Conservation (phyloP, 2,797 vertebrate species). For the Etheostoma nigrum region DNA sequence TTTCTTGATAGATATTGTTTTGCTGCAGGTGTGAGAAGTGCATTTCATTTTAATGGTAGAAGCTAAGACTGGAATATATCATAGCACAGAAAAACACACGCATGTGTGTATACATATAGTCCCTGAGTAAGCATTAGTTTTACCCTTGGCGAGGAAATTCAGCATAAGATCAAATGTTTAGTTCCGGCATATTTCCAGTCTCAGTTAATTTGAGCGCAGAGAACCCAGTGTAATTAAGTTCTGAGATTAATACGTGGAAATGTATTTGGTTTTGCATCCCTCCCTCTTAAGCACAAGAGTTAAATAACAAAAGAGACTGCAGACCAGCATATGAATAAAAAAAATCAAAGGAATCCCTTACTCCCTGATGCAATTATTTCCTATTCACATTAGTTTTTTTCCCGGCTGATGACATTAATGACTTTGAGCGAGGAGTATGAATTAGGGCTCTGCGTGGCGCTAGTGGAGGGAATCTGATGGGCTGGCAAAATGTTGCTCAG, state of each 20-base stretch:
- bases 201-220: slow-evolving; percentile 82
- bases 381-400: slow-evolving; percentile 88
- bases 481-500: slow-evolving; percentile 12
- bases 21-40: neutral
- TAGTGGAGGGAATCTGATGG: slow-evolving; percentile 61
- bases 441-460: slow-evolving; percentile 78
- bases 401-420: slow-evolving; percentile 91
- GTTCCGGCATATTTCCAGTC: slow-evolving; percentile 84
- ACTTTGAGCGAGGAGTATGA: slow-evolving; percentile 88
- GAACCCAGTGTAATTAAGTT: slow-evolving; percentile 85
- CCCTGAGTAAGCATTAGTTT: slow-evolving; percentile 46
- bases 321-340: slow-evolving; percentile 85
- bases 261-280: slow-evolving; percentile 79
- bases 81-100: neutral
- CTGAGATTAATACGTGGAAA: slow-evolving; percentile 85
- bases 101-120: slow-evolving; percentile 5
- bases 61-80: slow-evolving; percentile 14
- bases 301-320: slow-evolving; percentile 81
- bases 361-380: slow-evolving; percentile 95
- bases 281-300: slow-evolving; percentile 80
- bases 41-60: slow-evolving; percentile 23
- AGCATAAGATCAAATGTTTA: slow-evolving; percentile 81
- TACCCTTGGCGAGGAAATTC: slow-evolving; percentile 56
- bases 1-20: neutral
- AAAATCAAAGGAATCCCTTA: slow-evolving; percentile 87